phyloP scores from a whole-genome alignment of 2,888 invertebrate species.

The Pollenia amentaria region DNA sequence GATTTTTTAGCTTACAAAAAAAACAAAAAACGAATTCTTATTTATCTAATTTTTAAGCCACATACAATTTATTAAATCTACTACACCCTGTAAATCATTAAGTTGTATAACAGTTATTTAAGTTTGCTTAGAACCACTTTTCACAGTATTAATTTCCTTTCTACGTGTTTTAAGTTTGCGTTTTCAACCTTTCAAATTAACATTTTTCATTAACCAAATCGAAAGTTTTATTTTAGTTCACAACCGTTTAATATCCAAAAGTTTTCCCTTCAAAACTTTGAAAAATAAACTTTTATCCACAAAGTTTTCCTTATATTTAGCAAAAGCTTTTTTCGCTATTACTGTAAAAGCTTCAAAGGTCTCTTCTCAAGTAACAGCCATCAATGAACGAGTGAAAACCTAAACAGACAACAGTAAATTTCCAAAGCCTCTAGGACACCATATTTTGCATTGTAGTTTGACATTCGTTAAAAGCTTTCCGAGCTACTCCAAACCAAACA shows the following conservation, averaged over 20 bases:
- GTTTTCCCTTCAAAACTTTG: background rate
- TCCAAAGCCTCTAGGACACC: conserved; percentile 54
- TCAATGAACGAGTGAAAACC: background rate
- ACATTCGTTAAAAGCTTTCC: conserved; percentile 59
- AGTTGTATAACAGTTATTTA: background rate
- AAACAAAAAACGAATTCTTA: background rate
- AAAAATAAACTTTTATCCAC: background rate
- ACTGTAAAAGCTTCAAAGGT: conserved; percentile 6
- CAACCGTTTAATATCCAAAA: conserved; percentile 4
- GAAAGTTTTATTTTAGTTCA: conserved; percentile 14
- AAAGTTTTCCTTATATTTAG: conserved; percentile 2
- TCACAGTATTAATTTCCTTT: no score
- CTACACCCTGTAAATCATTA: background rate
- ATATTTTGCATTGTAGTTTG: conserved; percentile 33
- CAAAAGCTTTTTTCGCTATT: conserved; percentile 26
- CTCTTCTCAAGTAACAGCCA: conserved; percentile 15
- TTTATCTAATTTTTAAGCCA: background rate
- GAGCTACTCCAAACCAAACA: conserved; percentile 43
- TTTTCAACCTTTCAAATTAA: no score
- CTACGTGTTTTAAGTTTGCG: no score
- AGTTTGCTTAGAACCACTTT: no score
- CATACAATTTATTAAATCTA: background rate
- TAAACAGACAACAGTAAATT: conserved; percentile 14
- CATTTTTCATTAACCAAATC: background rate
- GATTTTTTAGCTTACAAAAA: no score